phyloP scores from a whole-genome alignment of 2,888 invertebrate genomes.

The Oscheius sp. region DNA sequence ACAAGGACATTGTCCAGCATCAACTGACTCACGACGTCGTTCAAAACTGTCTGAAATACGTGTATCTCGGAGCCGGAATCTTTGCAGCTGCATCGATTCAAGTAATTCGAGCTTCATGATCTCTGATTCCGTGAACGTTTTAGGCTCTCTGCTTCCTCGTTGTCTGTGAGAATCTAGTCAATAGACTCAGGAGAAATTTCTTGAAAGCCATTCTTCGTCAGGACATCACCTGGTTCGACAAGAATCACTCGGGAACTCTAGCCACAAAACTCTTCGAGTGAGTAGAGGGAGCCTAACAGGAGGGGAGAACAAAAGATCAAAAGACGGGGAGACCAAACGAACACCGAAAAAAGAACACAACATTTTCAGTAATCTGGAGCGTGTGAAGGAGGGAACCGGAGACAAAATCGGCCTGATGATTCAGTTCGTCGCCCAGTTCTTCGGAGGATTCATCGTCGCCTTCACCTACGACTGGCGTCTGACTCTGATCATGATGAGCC shows the following conservation, averaged over 20 bases:
- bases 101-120: constrained; percentile 33
- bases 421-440: constrained; percentile 68
- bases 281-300: constrained; percentile 40
- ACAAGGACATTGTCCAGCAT: constrained; percentile 15
- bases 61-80: constrained; percentile 57
- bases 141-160: constrained; percentile 75
- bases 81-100: constrained; percentile 58
- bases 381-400: constrained; percentile 71
- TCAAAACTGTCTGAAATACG: constrained; percentile 58
- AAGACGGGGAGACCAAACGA: background rate
- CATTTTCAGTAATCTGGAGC: constrained; percentile 67
- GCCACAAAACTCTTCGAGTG: constrained; percentile 77
- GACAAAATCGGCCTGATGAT: constrained; percentile 48
- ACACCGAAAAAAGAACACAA: background rate
- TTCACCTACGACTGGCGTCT: constrained; percentile 66
- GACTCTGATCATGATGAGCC: constrained; percentile 70
- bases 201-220: constrained; percentile 75
- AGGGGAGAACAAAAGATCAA: background rate
- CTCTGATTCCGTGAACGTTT: constrained; percentile 11
- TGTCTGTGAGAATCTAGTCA: constrained; percentile 76
- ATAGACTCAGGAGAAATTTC: constrained; percentile 75
- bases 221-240: constrained; percentile 76
- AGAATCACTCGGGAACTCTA: constrained; percentile 76
- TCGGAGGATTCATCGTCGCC: constrained; percentile 51
- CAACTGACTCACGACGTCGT: constrained; percentile 52